Conservation (phyloP, 2,113 vertebrate genomes). For the Grus americana region DNA sequence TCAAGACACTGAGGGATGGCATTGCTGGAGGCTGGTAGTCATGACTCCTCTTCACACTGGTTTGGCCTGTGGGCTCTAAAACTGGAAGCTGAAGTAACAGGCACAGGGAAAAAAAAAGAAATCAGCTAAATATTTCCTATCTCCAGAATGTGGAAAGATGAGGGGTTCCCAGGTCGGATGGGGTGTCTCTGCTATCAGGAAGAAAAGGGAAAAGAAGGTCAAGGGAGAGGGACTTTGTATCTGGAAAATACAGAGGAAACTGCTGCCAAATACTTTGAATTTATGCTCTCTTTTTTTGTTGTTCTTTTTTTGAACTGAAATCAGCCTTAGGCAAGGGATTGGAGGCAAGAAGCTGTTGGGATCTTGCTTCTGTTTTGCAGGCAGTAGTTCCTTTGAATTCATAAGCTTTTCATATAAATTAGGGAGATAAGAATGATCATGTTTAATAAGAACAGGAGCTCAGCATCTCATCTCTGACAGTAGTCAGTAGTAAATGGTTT, state of each 20-base stretch:
- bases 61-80: neutral
- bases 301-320: neutral
- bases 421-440: neutral
- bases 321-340: neutral
- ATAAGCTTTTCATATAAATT: neutral
- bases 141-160: neutral
- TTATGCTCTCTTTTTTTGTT: neutral
- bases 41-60: neutral
- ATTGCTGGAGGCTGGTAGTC: neutral
- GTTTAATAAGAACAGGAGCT: neutral
- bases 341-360: neutral
- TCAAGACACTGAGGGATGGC: neutral
- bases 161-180: neutral
- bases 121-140: neutral
- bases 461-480: neutral
- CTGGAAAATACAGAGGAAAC: neutral
- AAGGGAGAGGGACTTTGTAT: neutral
- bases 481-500: neutral
- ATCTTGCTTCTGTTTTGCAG: neutral
- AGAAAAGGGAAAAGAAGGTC: neutral
- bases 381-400: neutral
- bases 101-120: neutral
- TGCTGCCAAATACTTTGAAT: neutral
- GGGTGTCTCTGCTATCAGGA: neutral
- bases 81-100: neutral